Conservation (phyloP, 2,888 invertebrate genomes). For the Bembecia ichneumoniformis region DNA sequence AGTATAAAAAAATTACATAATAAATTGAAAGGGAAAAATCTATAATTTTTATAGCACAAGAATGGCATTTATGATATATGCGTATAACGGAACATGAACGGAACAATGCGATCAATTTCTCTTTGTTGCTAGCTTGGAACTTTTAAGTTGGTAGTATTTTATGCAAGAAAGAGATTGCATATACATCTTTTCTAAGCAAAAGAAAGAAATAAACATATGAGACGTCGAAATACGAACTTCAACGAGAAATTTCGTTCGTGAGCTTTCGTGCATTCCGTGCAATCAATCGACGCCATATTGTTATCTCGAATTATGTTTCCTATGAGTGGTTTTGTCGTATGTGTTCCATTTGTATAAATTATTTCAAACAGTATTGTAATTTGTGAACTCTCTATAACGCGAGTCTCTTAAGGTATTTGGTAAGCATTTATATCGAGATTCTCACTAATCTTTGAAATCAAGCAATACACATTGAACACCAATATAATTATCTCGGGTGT, state of each 20-base stretch:
- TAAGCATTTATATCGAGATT: slow-evolving; percentile 18
- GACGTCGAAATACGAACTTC: slow-evolving; percentile 20
- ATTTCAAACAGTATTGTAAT: slow-evolving; percentile 21
- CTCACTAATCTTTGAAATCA: not conserved
- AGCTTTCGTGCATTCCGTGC: too few relatives aligned
- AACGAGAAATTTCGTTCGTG: slow-evolving; percentile 18
- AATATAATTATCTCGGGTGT: slow-evolving; percentile 49
- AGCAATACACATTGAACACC: slow-evolving; percentile 13
- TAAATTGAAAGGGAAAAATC: too few relatives aligned
- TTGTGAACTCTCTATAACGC: slow-evolving; percentile 18
- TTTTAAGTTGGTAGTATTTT: too few relatives aligned
- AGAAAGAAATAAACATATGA: not conserved
- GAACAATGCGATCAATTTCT: too few relatives aligned
- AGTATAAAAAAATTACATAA: too few relatives aligned
- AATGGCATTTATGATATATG: too few relatives aligned
- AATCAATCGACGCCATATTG: slow-evolving; percentile 51
- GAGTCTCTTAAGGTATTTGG: slow-evolving; percentile 37
- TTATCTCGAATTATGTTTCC: slow-evolving; percentile 51
- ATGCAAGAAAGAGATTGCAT: too few relatives aligned
- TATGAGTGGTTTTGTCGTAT: slow-evolving; percentile 41
- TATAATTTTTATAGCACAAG: too few relatives aligned
- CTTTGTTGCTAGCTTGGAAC: too few relatives aligned
- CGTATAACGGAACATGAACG: too few relatives aligned
- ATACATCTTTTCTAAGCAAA: too few relatives aligned
- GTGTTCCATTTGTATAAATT: slow-evolving; percentile 21